Conservation (phyloP, 2,888 invertebrate species). For the Bellardia pandia region DNA sequence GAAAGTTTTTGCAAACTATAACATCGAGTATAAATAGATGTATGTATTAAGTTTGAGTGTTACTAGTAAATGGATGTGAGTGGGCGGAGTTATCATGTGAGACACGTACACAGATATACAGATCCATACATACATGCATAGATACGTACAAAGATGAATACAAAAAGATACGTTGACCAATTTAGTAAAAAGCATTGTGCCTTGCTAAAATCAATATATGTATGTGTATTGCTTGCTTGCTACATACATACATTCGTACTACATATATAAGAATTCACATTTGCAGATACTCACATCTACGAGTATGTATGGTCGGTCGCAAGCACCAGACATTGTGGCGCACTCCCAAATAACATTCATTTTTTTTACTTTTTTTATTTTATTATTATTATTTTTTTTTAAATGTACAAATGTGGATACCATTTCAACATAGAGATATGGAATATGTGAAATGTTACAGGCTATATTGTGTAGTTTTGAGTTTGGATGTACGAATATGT, state of each 20-base stretch:
- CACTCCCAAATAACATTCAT: conserved; percentile 71
- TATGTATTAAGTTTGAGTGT: conserved; percentile 20
- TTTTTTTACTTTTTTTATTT: conserved; percentile 30
- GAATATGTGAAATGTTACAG: conserved; percentile 71
- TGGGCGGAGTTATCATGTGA: conserved; percentile 70
- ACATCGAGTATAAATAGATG: conserved; percentile 20
- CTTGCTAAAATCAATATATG: conserved; percentile 71
- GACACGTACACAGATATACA: conserved; percentile 58
- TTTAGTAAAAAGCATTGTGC: conserved; percentile 72
- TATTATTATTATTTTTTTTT: neutral
- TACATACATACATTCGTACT: conserved; percentile 33
- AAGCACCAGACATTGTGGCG: conserved; percentile 70
- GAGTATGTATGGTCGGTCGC: conserved; percentile 47
- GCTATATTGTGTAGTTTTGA: conserved; percentile 48
- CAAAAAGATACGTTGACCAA: conserved; percentile 72
- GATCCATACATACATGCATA: neutral
- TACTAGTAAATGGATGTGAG: conserved; percentile 28
- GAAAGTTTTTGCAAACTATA: conserved; percentile 61
- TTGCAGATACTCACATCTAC: conserved; percentile 35
- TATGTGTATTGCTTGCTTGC: conserved; percentile 53
- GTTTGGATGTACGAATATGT: conserved; percentile 33
- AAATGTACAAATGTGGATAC: conserved; percentile 71
- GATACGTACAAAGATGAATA: conserved; percentile 47
- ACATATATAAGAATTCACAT: conserved; percentile 37
- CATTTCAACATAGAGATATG: conserved; percentile 70